A percentile compares a stretch with the other conserved stretches of the same genome.
Evolutionary conservation across 2,113 vertebrate species (phyloP).

Genomic region (Psammodynastes pulverulentus): DNA sequence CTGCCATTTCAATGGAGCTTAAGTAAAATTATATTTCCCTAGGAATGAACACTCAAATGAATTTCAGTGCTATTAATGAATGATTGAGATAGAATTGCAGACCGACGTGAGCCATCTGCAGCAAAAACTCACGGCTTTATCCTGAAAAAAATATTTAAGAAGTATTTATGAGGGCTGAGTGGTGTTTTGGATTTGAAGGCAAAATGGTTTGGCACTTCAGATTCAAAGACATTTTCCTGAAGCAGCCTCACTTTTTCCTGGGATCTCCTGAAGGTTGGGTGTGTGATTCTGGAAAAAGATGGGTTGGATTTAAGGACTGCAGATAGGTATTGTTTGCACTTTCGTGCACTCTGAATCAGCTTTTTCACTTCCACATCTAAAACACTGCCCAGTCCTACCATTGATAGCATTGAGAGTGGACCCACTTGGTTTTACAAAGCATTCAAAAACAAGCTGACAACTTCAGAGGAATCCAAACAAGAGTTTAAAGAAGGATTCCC

Average conservation of each 20-base stretch:
- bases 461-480: slow-evolving; percentile 1
- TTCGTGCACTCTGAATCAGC: not conserved
- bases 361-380: not conserved
- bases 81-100: not conserved
- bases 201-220: not conserved
- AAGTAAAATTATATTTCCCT: not conserved
- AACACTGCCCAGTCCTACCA: not conserved
- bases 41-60: not conserved
- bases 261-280: not conserved
- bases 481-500: not conserved
- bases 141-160: fast-evolving
- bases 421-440: not conserved
- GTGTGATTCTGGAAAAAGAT: not conserved
- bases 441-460: slow-evolving; percentile 10
- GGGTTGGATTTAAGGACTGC: not conserved
- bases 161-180: not conserved
- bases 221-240: not conserved
- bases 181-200: not conserved
- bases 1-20: not conserved
- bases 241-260: not conserved
- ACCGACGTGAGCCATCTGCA: not conserved
- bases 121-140: not conserved
- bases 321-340: not conserved
- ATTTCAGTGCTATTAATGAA: not conserved
- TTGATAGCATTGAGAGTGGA: slow-evolving; percentile 22